Conservation (phyloP, 2,888 invertebrate genomes). For the Bedellia somnulentella region DNA sequence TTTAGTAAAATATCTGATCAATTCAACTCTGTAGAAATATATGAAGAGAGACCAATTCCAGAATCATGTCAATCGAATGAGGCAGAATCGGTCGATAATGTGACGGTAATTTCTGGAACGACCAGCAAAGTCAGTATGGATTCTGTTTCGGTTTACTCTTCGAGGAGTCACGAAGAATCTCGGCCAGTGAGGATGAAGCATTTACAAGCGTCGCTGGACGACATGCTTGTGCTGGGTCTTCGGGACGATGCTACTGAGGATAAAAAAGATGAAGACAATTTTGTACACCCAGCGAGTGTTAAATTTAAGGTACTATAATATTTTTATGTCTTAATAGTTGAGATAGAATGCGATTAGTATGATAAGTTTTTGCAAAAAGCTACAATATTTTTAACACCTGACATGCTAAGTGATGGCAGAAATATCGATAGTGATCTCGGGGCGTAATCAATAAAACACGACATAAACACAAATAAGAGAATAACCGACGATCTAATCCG, state of each 20-base stretch:
- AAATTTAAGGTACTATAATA: constrained; percentile 51
- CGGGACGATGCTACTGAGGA: constrained; percentile 19
- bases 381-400: too few relatives aligned
- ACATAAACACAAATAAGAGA: too few relatives aligned
- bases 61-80: constrained; percentile 34
- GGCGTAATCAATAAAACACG: too few relatives aligned
- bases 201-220: constrained; percentile 59
- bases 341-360: too few relatives aligned
- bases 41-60: constrained; percentile 29
- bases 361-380: too few relatives aligned
- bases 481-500: too few relatives aligned
- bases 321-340: too few relatives aligned
- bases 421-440: too few relatives aligned
- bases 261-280: constrained; percentile 38
- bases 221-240: constrained; percentile 56
- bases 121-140: constrained; percentile 46
- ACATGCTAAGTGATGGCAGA: too few relatives aligned
- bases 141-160: constrained; percentile 62
- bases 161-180: constrained; percentile 58
- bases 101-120: constrained; percentile 42
- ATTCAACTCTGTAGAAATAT: constrained; percentile 44
- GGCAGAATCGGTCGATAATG: constrained; percentile 58
- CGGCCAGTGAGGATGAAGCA: constrained; percentile 27
- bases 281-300: constrained; percentile 41
- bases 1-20: constrained; percentile 32